Evolutionary conservation across 2,113 vertebrate genomes (phyloP).

Genomic region (Halichoerus grypus): DNA sequence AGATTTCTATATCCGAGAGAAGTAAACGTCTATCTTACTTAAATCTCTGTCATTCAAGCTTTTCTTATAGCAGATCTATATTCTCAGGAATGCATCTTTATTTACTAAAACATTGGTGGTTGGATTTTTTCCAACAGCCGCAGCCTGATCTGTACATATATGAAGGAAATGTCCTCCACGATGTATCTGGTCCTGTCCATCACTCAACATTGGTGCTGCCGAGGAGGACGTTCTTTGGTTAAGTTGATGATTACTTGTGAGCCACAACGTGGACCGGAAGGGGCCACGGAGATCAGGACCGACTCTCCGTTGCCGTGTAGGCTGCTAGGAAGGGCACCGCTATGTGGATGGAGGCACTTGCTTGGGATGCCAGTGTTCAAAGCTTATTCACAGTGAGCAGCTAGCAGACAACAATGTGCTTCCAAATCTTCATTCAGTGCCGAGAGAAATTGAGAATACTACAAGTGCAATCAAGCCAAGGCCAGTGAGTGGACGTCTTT

Average conservation of each 20-base stretch:
- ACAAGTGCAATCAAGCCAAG: not conserved
- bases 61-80: not conserved
- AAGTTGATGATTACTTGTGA: not conserved
- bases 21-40: not conserved
- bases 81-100: not conserved
- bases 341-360: accelerated
- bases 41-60: not conserved
- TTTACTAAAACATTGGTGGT: not conserved
- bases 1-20: not conserved
- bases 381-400: not conserved
- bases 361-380: not conserved
- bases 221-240: not conserved
- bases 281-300: not conserved
- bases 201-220: not conserved
- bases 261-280: not conserved
- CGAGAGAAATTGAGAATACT: not conserved
- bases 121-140: not conserved
- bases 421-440: not conserved
- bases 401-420: not conserved
- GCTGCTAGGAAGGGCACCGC: not conserved
- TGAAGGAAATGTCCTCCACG: accelerated
- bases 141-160: not conserved
- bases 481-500: not conserved
- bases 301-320: accelerated
- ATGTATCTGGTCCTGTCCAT: not conserved